Percentiles rank a stretch among this genome's conserved stretches.
phyloP scores from a whole-genome alignment of 2,113 vertebrate genomes.

The Dipodomys ordii region DNA sequence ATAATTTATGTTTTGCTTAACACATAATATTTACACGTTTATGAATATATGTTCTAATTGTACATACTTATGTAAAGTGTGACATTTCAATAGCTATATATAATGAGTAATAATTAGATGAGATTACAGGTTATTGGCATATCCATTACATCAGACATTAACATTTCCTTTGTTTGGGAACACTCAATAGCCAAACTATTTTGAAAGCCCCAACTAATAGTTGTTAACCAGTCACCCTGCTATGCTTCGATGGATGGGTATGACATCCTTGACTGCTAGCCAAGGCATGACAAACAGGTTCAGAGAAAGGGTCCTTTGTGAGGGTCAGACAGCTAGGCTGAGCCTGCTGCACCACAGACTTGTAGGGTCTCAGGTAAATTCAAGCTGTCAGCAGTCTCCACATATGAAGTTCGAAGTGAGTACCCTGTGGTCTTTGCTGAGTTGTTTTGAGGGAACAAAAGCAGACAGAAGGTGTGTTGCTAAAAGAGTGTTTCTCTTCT shows the following conservation, averaged over 20 bases:
- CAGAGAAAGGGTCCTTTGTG: no score
- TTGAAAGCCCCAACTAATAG: background rate
- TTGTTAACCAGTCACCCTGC: background rate
- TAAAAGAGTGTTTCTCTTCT: background rate
- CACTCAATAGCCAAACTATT: background rate
- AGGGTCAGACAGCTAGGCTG: no score
- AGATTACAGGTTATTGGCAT: background rate
- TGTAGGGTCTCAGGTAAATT: background rate
- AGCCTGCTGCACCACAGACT: background rate
- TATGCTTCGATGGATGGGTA: background rate
- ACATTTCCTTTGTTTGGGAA: background rate
- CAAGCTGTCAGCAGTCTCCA: background rate
- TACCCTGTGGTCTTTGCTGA: background rate
- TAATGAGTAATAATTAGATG: background rate
- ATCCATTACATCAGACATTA: background rate
- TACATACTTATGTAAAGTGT: background rate
- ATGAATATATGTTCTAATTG: background rate
- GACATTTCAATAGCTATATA: no score
- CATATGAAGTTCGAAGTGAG: background rate
- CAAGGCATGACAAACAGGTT: no score
- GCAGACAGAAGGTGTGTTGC: background rate
- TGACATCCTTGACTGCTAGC: background rate
- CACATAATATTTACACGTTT: background rate
- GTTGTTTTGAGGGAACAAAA: background rate
- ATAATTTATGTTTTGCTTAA: background rate